Base-by-base conservation (phyloP, 92 coral and sea anemone genomes). In the Umimayanthus chanpuru region DNA sequence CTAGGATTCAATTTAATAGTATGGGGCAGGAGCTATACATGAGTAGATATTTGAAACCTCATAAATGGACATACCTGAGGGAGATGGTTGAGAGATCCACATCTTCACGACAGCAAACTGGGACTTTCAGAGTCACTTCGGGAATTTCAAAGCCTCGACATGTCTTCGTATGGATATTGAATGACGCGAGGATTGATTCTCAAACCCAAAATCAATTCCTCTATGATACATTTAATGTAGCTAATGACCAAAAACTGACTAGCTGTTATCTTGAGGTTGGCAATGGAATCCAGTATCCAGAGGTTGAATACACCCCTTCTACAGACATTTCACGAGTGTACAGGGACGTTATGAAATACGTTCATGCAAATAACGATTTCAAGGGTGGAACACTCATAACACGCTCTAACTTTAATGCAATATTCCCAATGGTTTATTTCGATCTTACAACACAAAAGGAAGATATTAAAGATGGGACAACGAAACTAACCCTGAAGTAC, bases 181-280 rank as follows among this genome's bases (percentile, higher is more conserved):
- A 88, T 30, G n/a, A 39, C 23, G 67, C 80, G 2, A 88, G 81
- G 26, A 1, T 73, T n/a, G 76, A 56, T 38, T 21, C 65, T 39
- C 89, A 89, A 39, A 36, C 72, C 6, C 85, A 85, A 61, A 85
- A 89, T 26, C 70, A 53, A 53, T 85, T 89, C 6, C 21, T 85
- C 6, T 85, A 20, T 14, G 67, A 65, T 20, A 81, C 89, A 5
- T 85, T 9, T 56, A 65, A 76, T 29, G 78, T 89, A 26, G 89
- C 85, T n/a, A 47, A 85, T 49, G 29, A 41, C 29, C 50, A 4
- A 56, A 32, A 50, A n/a, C 20, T 64, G 7, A 6, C 66, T 0
- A 14, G 20, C 21, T 79, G 38, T 78, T 56, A 87, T 10, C 25
- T 87, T 1, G 89, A 87, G 4, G 53, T 87, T 10, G 70, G 53